phyloP scores from a whole-genome alignment of 2,888 invertebrate genomes.

The Diplolepis rosae region DNA sequence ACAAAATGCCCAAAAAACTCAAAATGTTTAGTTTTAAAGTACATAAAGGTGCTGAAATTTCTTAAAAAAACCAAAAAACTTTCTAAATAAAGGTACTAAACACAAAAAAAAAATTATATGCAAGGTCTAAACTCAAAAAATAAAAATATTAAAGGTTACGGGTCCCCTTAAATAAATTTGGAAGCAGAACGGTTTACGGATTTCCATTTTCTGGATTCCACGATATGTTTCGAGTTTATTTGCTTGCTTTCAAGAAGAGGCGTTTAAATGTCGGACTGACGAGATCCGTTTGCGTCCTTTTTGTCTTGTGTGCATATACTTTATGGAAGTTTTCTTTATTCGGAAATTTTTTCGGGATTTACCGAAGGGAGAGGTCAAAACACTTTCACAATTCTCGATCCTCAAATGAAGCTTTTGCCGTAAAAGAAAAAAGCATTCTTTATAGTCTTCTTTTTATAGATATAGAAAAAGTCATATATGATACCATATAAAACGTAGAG shows the following conservation, averaged over 20 bases:
- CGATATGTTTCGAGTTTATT: neutral
- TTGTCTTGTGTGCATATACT: neutral
- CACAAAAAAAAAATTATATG: no score
- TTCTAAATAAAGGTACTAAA: no score
- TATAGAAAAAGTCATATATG: neutral
- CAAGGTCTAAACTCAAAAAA: no score
- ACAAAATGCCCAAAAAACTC: no score
- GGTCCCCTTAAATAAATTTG: neutral
- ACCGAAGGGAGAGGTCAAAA: neutral
- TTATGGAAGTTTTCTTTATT: neutral
- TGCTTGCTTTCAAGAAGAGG: constrained; percentile 40
- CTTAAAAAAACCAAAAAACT: no score
- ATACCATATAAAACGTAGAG: neutral
- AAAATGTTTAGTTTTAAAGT: no score
- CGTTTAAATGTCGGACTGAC: constrained; percentile 56
- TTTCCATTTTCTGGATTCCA: neutral
- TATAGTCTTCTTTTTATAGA: neutral
- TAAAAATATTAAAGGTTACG: no score
- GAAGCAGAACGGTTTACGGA: neutral
- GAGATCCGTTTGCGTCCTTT: constrained; percentile 48
- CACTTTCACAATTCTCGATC: neutral
- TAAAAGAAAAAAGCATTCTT: neutral
- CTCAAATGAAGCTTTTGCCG: neutral
- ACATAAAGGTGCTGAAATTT: no score
- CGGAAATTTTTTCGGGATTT: constrained; percentile 28